Evolutionary conservation across 1,140 invertebrate species (phyloP), one percentile per base, ranked within the genome.

Genomic region (Adelges cooleyi): DNA sequence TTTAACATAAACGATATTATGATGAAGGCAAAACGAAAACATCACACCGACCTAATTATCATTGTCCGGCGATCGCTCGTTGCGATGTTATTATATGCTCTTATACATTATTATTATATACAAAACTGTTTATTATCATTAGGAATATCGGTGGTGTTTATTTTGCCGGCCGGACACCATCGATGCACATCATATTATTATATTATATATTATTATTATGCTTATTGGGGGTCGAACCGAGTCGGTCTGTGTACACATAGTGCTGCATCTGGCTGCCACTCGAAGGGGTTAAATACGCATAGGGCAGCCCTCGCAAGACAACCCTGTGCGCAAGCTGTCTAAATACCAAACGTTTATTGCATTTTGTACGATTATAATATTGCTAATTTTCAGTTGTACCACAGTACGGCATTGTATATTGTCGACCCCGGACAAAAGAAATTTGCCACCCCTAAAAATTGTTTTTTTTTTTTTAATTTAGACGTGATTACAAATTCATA

Each of bases 251-350:
- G 25, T 23, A 40, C 20, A 9, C 15, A 54, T 10, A 42, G 4
- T 17, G 15, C 13, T 27, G 54, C 56, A 62, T 62, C 56, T 62
- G 56, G 56, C 54, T 13, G 6, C 11, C 17, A 48, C 56, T 62
- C 25, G 18, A 62, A 62, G 44, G 56, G 56, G 56, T 62, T 62
- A 44, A 17, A 11, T 44, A 18, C 5, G 4, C 29, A 8, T 18
- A 20, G 15, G 10, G 44, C n/a, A 23, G 23, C 3, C 1, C 20
- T 27, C n/a, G 13, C 36, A 29, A 59, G 54, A 56, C 54, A 40
- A 11, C 46, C 17, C 2, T 17, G 52, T 33, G 27, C 42, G n/a
- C 56, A 62, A 62, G 56, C 56, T 62, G 56, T 62, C 56, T 20
- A 62, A 62, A 62, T 62, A 62, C 18, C 23, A 22, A n/a, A 62